Evolutionary conservation across 1,140 invertebrate species (phyloP), one percentile per base, ranked within the genome.

Genomic region (Ephestia elutella): DNA sequence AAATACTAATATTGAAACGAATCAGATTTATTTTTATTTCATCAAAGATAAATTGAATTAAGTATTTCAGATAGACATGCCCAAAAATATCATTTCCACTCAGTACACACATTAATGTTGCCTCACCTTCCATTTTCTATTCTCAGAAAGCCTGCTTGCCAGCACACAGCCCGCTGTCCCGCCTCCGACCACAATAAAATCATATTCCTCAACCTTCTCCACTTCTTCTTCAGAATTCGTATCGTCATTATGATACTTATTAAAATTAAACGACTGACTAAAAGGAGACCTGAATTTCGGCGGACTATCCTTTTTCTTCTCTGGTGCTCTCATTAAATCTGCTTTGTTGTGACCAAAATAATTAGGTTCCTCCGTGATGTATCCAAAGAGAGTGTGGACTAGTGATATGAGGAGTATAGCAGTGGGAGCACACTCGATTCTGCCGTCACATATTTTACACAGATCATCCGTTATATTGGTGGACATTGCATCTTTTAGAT

Each of bases 371-470:
- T 79, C 65, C 0, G 75, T 76, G 11, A 87, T 76, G 54, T 79
- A 70, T 0, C 85, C 85, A 49, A 83, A 87, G 3, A 87, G 53
- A 7, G 85, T 80, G 50, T 87, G 82, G 0, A 87, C 71, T 2
- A 87, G 63, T 0, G 82, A 75, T 17, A 87, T 83, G 10, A 87
- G 78, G 0, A 87, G 78, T 21, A 87, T 80, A 11, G 85, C 85
- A 0, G 85, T 87, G 5, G 85, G 85, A 3, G 85, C 85, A 53
- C 85, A 87, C 50, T 87, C 85, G 10, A 87, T 75, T 56, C 72
- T 68, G 13, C 85, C 85, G 59, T 87, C 85, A 70, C 85, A 87
- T 65, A 83, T 77, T 55, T 78, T 80, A 60, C 85, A 87, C n/a
- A 86, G 72, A 28, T 85, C 82, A 54, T 84, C 78, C 48, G 85